Percentiles rank a stretch among this genome's conserved stretches.
These are phyloP conservation scores for Pica pica DNA, from an alignment of 2,113 vertebrate species.

Conservation along the genomic window DNA sequence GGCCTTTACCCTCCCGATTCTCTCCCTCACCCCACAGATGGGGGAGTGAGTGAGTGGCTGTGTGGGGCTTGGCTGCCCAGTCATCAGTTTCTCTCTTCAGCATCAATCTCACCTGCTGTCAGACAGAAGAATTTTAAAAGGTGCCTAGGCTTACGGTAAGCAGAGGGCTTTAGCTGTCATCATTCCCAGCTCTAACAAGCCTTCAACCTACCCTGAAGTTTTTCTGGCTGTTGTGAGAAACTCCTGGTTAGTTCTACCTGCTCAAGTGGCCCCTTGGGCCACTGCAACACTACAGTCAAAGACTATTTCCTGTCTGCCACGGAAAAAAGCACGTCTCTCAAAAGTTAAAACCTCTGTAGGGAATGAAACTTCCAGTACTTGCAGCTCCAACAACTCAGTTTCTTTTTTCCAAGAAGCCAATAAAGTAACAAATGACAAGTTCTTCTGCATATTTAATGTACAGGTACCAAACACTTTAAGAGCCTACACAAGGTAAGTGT, in stretches of 20 bases:
- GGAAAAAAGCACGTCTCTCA: rapidly evolving
- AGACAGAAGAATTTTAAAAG: neutral
- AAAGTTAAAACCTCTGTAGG: neutral
- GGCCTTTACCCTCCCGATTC: neutral
- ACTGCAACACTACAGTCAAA: neutral
- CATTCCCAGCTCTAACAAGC: neutral
- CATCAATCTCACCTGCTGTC: neutral
- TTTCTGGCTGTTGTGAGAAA: neutral
- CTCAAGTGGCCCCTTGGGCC: neutral
- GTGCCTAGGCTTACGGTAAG: neutral
- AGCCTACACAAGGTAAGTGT: neutral
- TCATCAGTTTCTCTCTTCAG: neutral
- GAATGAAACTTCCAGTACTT: neutral
- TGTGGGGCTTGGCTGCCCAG: neutral
- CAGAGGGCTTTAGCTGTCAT: neutral
- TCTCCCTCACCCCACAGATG: neutral
- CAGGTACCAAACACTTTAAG: neutral
- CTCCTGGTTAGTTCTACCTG: neutral
- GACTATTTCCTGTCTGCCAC: neutral
- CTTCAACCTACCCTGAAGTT: neutral
- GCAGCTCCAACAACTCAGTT: neutral
- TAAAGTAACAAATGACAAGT: neutral
- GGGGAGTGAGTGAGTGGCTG: neutral
- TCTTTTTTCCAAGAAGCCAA: neutral
- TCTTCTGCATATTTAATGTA: neutral